Evolutionary conservation across 2,797 vertebrate genomes (phyloP).

Genomic region (Heliangelus exortis): DNA sequence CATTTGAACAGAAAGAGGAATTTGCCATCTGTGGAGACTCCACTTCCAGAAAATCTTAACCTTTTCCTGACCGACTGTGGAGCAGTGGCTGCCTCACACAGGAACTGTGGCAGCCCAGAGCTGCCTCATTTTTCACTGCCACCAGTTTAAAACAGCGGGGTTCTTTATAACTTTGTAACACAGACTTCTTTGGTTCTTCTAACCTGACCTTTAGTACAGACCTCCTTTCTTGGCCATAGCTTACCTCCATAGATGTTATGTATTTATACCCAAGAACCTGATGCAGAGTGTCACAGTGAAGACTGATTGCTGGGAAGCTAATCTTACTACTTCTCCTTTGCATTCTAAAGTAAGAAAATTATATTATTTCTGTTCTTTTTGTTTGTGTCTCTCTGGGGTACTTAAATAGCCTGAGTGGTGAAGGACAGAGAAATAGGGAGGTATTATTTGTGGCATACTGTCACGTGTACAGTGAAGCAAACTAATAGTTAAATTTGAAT

Average conservation of each 20-base stretch:
- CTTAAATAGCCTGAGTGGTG: not conserved
- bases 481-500: slow-evolving; percentile 25
- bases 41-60: slow-evolving; percentile 65
- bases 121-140: not conserved
- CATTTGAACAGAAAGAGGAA: slow-evolving; percentile 66
- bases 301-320: not conserved
- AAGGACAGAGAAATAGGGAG: not conserved
- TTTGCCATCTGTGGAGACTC: slow-evolving; percentile 49
- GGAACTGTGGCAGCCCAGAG: too few species aligned
- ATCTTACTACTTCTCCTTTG: not conserved
- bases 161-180: not conserved
- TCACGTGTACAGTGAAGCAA: not conserved
- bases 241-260: not conserved
- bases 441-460: not conserved
- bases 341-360: not conserved
- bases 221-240: not conserved
- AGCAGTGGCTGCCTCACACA: not conserved
- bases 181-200: not conserved
- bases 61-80: not conserved
- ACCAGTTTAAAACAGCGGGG: not conserved
- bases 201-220: not conserved
- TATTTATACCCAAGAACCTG: not conserved
- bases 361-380: not conserved
- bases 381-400: not conserved
- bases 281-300: not conserved